Evolutionary conservation across 2,113 vertebrate genomes (phyloP).

Genomic region (Hippoglossus stenolepis): DNA sequence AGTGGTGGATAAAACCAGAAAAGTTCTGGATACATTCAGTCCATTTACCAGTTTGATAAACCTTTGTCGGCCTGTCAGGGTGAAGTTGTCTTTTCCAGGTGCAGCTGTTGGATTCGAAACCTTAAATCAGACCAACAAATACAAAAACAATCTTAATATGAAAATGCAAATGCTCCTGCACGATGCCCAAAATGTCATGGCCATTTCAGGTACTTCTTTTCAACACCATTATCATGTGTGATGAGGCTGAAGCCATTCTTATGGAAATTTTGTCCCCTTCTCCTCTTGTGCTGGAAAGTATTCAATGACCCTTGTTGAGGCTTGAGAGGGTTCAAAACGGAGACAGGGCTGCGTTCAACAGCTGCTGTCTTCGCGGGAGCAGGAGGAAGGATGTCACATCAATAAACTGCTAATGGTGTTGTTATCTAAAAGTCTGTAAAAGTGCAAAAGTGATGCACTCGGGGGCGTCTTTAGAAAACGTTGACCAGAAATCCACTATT

Average conservation of each 20-base stretch:
- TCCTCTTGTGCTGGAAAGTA: conserved; percentile 19
- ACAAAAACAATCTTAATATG: conserved; percentile 17
- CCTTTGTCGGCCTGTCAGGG: background rate
- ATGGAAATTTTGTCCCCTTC: conserved; percentile 54
- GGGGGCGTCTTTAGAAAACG: background rate
- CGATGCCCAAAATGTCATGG: conserved; percentile 44
- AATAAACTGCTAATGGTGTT: background rate
- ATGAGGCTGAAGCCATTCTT: conserved; percentile 45
- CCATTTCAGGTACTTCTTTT: conserved; percentile 44
- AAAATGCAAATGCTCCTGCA: conserved; percentile 49
- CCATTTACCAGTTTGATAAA: background rate
- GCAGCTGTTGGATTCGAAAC: background rate
- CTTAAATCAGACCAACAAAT: background rate
- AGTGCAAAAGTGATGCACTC: background rate
- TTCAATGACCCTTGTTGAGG: conserved; percentile 27
- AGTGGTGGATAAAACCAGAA: background rate
- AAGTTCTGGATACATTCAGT: background rate
- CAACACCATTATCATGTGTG: conserved; percentile 50
- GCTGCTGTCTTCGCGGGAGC: background rate
- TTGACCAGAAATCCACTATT: background rate
- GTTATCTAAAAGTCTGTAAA: background rate
- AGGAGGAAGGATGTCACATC: background rate
- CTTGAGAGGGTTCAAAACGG: conserved; percentile 4
- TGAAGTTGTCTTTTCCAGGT: background rate
- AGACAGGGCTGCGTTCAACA: background rate